Evolutionary conservation across 2,888 invertebrate genomes (phyloP).

Genomic region (Euclidia mi): DNA sequence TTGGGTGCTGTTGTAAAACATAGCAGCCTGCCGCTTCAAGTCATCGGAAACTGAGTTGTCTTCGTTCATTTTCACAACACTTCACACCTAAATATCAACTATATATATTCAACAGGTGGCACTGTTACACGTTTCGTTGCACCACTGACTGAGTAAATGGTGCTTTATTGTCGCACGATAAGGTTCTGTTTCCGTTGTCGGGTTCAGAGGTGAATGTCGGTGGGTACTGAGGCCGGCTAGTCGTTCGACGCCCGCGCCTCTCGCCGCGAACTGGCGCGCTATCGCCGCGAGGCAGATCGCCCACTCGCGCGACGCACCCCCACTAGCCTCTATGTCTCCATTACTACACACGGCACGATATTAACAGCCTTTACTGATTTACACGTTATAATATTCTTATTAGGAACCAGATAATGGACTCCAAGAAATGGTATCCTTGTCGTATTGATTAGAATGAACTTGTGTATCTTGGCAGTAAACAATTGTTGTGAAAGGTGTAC

Average conservation of each 20-base stretch:
- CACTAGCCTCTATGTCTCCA: constrained; percentile 66
- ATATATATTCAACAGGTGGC: constrained; percentile 37
- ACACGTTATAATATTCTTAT: neutral
- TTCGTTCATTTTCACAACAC: constrained; percentile 77
- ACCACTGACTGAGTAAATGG: constrained; percentile 41
- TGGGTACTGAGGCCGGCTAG: constrained; percentile 71
- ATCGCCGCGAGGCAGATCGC: constrained; percentile 61
- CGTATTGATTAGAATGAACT: no score
- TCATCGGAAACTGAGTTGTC: constrained; percentile 82
- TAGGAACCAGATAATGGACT: no score
- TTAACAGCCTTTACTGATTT: neutral
- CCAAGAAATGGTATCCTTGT: no score
- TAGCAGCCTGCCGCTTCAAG: constrained; percentile 84
- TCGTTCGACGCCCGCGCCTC: constrained; percentile 85
- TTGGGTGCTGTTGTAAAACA: constrained; percentile 86
- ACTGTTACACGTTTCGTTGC: constrained; percentile 55
- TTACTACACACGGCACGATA: constrained; percentile 59
- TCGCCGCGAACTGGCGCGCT: constrained; percentile 66
- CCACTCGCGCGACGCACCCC: constrained; percentile 80
- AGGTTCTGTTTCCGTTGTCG: constrained; percentile 44
- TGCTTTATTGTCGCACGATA: constrained; percentile 42
- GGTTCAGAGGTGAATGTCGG: constrained; percentile 59
- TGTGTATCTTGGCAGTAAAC: no score
- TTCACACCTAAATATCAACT: constrained; percentile 29
- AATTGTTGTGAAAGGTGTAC: no score